phyloP scores from a whole-genome alignment of 2,113 vertebrate species.

The Psilopogon haemacephalus region DNA sequence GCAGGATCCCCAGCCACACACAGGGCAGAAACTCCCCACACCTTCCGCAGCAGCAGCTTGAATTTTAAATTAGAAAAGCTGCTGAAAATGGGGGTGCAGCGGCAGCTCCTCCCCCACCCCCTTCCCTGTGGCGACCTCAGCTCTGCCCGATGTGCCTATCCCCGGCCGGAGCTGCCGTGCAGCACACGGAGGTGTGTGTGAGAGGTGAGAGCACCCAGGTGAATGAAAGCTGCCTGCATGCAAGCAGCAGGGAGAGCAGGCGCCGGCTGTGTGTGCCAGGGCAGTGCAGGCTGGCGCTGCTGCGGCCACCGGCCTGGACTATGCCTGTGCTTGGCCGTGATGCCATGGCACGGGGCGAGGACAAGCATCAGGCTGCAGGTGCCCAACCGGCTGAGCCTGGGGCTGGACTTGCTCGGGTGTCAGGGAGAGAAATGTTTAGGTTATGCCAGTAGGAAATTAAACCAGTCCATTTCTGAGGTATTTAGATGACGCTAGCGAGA shows the following conservation, averaged over 20 bases:
- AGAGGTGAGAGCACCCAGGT: neutral
- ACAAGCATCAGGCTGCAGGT: accelerated
- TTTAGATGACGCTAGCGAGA: conserved; percentile 43
- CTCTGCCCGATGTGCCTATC: accelerated
- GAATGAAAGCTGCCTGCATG: neutral
- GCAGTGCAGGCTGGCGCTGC: accelerated
- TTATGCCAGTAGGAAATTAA: conserved; percentile 32
- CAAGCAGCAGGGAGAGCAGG: neutral
- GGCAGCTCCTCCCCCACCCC: neutral
- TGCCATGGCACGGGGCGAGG: accelerated
- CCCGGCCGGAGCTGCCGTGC: neutral
- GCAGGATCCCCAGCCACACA: neutral
- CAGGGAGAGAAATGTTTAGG: neutral
- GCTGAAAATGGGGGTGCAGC: neutral
- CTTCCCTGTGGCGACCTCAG: accelerated
- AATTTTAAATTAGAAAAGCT: neutral
- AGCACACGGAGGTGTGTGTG: conserved; percentile 8
- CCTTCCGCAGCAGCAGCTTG: neutral
- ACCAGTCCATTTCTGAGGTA: neutral
- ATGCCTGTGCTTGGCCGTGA: neutral
- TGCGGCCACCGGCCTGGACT: accelerated
- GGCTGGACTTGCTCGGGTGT: neutral
- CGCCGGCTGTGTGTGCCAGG: accelerated
- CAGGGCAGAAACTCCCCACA: neutral
- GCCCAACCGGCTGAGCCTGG: neutral